phyloP scores from a whole-genome alignment of 2,113 vertebrate genomes.

The Triplophysa rosa region DNA sequence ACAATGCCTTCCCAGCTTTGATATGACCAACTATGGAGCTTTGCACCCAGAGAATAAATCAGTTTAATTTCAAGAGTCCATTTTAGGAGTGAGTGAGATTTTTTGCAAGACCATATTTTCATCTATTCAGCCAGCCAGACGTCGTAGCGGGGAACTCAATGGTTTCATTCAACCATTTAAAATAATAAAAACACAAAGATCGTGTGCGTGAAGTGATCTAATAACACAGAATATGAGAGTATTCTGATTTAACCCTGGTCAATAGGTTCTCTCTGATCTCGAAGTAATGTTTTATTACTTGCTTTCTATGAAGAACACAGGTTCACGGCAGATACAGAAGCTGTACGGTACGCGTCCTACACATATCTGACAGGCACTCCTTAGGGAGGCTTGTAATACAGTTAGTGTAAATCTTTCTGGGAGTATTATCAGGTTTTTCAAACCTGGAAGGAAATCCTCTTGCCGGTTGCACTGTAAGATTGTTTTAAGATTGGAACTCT shows the following conservation, averaged over 20 bases:
- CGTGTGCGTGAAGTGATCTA: slow-evolving; percentile 42
- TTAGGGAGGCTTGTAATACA: neutral
- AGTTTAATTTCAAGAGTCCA: neutral
- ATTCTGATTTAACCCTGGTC: slow-evolving; percentile 31
- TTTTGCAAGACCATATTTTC: neutral
- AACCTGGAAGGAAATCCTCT: neutral
- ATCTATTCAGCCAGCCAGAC: neutral
- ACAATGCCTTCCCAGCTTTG: slow-evolving; percentile 30
- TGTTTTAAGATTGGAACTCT: too few relatives aligned
- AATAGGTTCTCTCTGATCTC: slow-evolving; percentile 9
- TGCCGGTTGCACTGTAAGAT: neutral
- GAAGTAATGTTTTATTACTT: slow-evolving; percentile 25
- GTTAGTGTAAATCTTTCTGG: slow-evolving; percentile 11
- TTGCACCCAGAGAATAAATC: neutral
- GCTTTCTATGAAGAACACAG: neutral
- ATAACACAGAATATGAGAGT: slow-evolving; percentile 43
- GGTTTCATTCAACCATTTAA: slow-evolving; percentile 29
- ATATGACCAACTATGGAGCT: neutral
- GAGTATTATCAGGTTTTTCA: neutral
- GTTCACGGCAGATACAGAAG: slow-evolving; percentile 4
- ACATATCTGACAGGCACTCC: neutral
- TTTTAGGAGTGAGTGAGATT: neutral
- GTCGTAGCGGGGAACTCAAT: neutral
- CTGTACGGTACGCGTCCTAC: neutral
- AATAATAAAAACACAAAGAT: slow-evolving; percentile 37